Evolutionary conservation across 2,888 invertebrate genomes (phyloP), one percentile per base, ranked within the genome.

Genomic region (Balanococcus diminutus): DNA sequence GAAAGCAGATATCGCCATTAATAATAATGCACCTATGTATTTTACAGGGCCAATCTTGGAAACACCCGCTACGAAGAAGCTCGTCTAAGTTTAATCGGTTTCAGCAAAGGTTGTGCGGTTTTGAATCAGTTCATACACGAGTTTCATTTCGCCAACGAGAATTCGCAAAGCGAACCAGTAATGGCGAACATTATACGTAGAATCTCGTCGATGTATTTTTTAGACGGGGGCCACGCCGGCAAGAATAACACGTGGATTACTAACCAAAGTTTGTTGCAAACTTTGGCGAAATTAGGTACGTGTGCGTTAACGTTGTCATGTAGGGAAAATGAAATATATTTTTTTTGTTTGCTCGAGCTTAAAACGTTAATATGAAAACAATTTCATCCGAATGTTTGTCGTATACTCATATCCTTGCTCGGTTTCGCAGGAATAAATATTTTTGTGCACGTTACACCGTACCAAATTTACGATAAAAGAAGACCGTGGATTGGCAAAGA

Each of bases 91-190:
- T 90, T 96, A 88, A 92, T 96, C 87, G 97, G 96, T 1, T 97
- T 97, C 90, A 97, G 97, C 91, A 97, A 98, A 91, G 97, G 97
- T 87, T 96, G 96, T 90, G 95, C 96, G 87, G 97, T 97, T 87
- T 92, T 97, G 88, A 98, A 97, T 92, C 97, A 98, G 92, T 92
- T 97, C 88, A 92, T 97, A 84, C 94, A 95, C 89, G 97, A 97
- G 91, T 94, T 96, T 90, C 93, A 95, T 89, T 93, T 94, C 90
- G 75, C 75, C 75, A 36, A 91, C 36, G 19, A 91, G 67, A 93
- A 93, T 83, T 92, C 93, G 0, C 56, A 56, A 19, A 46, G 51
- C 31, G 6, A 42, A 31, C 86, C 75, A 25, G 92, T 92, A 82
- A 92, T 93, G 91, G 92, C 92, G 89, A 91, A 89, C 87, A 91